Base-by-base conservation (phyloP, 2,113 vertebrate genomes). In the Zosterops hypoxanthus region DNA sequence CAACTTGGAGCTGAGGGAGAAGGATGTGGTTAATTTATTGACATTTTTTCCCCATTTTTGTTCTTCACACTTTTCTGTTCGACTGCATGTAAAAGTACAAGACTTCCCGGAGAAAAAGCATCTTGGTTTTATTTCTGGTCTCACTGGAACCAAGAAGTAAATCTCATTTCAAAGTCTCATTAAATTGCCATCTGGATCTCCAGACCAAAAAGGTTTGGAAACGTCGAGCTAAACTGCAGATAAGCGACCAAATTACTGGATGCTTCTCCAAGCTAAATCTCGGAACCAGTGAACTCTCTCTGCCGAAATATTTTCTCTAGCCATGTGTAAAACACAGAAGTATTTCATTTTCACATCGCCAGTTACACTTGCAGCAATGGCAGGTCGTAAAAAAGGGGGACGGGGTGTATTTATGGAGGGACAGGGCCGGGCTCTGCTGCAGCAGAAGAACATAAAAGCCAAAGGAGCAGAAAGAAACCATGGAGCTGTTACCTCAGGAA, bases 151-250 rank as follows among this genome's bases (percentile, higher is more conserved):
- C 64, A 82, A 82, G 81, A 31, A 91, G 82, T 68, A 94, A 95
- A 93, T 77, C 76, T 90, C 88, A 82, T 93, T 96, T 88, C 90
- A 88, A 94, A 94, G 82, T 97, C 82, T 93, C 94, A 95, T 96
- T 97, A 97, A 93, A 86, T 92, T 95, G 88, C 93, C 95, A 96
- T 95, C 95, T 95, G 95, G 93, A 92, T 94, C 92, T 92, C 85
- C 92, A 96, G 88, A 95, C 93, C 85, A 88, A 83, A 96, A 91
- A 90, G 63, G 64, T 77, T 93, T 96, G 92, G 79, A 90, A 95
- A 75, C 8, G 12, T 92, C 52, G 63, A 95, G 60, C 76, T 88
- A 47, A 94, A 92, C 92, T 93, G 79, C 88, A 96, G 94, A 97
- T 83, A 95, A 92, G 91, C 63, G 56, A 87, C 84, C 90, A 82